Base-by-base conservation (phyloP, 2,113 vertebrate genomes). In the Channa maculata region DNA sequence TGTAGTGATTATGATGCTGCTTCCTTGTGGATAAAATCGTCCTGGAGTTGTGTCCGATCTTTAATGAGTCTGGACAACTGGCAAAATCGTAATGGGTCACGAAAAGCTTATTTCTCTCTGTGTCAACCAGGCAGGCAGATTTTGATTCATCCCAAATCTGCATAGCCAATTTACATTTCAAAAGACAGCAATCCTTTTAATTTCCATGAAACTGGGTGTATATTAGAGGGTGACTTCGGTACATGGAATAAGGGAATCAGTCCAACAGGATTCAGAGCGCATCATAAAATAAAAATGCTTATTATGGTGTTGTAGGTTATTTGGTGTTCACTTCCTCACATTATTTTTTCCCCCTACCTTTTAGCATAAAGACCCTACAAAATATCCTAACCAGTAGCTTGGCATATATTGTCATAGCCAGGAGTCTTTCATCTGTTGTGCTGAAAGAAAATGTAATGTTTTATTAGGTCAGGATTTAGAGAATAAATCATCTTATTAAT, bases 131-230 rank as follows among this genome's bases (percentile, higher is more conserved):
- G 91, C 82, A 92, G 82, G 75, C 81, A 69, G 70, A 82, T 83
- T 90, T 86, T 85, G 82, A 90, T 88, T 89, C 83, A 88, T 82
- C 85, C 83, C 65, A 76, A 88, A 92, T 92, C 86, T 90, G 71
- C 87, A 89, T 85, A 88, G 36, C 37, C 61, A 63, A 90, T 92
- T 92, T 91, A 85, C 87, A 92, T 88, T 91, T 91, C 91, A 92
- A 92, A 90, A 88, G 89, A 66, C 43, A 66, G 78, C 80, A 70
- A 82, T 86, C 86, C 73, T 81, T 87, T 86, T 91, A 90, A 91
- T 92, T 91, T 89, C 90, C 86, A 83, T 89, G 89, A 90, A 91
- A 92, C 90, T 89, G 87, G 73, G 71, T 78, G 87, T 81, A 71
- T 89, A 64, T 89, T 86, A 80, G 74, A 77, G 61, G 68, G 24